A percentile compares a stretch with the other conserved stretches of the same genome.
phyloP scores from a whole-genome alignment of 2,888 invertebrate genomes.

The Lamellibrachia columna region DNA sequence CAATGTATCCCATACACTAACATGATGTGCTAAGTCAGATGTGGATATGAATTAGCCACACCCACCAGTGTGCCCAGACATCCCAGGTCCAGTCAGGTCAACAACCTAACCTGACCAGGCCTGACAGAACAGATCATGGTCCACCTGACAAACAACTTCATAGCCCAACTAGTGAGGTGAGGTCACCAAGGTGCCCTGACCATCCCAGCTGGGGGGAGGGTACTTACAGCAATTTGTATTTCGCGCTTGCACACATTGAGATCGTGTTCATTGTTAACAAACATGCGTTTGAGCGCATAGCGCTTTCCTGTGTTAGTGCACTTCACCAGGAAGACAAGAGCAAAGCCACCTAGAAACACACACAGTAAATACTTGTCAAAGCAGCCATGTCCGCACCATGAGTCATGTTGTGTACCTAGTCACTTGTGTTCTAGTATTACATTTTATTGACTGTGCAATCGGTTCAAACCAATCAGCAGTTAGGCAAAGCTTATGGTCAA shows the following conservation, averaged over 20 bases:
- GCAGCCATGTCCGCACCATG: background rate
- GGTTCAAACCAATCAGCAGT: background rate
- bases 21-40: background rate
- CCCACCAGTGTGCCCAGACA: background rate
- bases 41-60: background rate
- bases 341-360: conserved; percentile 81
- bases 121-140: background rate
- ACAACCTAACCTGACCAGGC: background rate
- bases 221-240: conserved; percentile 87
- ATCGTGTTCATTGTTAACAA: conserved; percentile 90
- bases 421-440: background rate
- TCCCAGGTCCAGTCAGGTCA: background rate
- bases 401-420: background rate
- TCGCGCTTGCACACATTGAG: conserved; percentile 88
- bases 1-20: background rate
- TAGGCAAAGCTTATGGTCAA: background rate
- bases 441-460: background rate
- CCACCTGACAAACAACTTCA: background rate
- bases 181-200: conserved; percentile 20
- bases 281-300: conserved; percentile 90
- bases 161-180: background rate
- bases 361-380: background rate
- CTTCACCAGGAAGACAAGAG: conserved; percentile 88
- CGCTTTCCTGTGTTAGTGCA: conserved; percentile 72
- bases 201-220: background rate